Conservation (phyloP, 2,113 vertebrate species). For the Donacobius atricapilla region DNA sequence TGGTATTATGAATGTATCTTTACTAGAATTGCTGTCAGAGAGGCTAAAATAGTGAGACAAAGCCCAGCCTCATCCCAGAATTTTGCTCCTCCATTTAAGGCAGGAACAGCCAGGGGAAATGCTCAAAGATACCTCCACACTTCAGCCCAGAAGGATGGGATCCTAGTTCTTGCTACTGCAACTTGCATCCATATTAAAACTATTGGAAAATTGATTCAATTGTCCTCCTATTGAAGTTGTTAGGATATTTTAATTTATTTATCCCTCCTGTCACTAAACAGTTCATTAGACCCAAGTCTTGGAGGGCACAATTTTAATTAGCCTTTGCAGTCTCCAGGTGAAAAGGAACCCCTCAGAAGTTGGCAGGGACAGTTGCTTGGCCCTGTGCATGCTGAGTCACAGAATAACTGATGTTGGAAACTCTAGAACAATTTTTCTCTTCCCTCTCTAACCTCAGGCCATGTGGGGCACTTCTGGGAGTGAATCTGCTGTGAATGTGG, state of each 20-base stretch:
- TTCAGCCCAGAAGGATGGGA: background rate
- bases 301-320: constrained; percentile 34
- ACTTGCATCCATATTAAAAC: background rate
- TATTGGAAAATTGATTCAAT: background rate
- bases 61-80: background rate
- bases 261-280: background rate
- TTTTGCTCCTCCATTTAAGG: background rate
- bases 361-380: background rate
- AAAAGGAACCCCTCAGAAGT: background rate
- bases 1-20: background rate
- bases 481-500: background rate
- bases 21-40: background rate
- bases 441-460: background rate
- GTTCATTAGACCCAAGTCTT: background rate
- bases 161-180: background rate
- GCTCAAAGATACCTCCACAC: background rate
- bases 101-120: background rate
- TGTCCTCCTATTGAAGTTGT: background rate
- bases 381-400: background rate
- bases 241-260: background rate
- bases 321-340: background rate
- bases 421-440: background rate
- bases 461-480: background rate
- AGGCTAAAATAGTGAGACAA: background rate
- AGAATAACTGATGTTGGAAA: background rate